A percentile compares a stretch with the other conserved stretches of the same genome.
phyloP scores from a whole-genome alignment of 2,113 vertebrate genomes.

The Pterocles orientalis region DNA sequence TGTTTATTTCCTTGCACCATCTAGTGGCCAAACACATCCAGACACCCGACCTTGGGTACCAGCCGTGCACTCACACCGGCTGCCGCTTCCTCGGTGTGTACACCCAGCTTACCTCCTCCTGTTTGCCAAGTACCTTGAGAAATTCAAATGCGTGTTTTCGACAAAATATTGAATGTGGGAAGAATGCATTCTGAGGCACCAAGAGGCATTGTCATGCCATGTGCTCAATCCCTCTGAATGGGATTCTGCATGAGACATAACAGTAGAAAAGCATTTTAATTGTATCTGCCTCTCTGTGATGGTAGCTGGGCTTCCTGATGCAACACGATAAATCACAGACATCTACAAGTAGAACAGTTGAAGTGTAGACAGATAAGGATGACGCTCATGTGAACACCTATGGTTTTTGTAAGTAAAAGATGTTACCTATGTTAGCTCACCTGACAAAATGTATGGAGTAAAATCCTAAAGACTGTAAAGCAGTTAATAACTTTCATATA shows the following conservation, averaged over 20 bases:
- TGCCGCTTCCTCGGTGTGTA: too few relatives aligned
- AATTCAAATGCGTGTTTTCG: neutral
- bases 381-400: neutral
- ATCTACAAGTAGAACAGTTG: neutral
- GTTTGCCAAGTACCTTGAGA: neutral
- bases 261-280: neutral
- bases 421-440: neutral
- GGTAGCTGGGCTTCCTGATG: neutral
- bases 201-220: accelerated
- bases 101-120: neutral
- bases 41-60: neutral
- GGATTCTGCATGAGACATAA: neutral
- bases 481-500: neutral
- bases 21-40: conserved; percentile 28
- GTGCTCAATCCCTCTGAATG: neutral
- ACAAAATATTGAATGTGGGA: accelerated
- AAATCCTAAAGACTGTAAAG: neutral
- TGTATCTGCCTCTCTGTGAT: accelerated
- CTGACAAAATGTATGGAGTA: neutral
- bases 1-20: conserved; percentile 61
- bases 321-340: neutral
- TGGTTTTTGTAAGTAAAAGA: neutral
- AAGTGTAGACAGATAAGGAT: neutral
- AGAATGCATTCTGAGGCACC: accelerated
- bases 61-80: neutral